A percentile compares a stretch with the other conserved stretches of the same genome.
These are phyloP conservation scores for Ephydatia muelleri DNA, from an alignment of 37 sponge, comb jelly and placozoan genomes.

Conservation along the genomic window DNA sequence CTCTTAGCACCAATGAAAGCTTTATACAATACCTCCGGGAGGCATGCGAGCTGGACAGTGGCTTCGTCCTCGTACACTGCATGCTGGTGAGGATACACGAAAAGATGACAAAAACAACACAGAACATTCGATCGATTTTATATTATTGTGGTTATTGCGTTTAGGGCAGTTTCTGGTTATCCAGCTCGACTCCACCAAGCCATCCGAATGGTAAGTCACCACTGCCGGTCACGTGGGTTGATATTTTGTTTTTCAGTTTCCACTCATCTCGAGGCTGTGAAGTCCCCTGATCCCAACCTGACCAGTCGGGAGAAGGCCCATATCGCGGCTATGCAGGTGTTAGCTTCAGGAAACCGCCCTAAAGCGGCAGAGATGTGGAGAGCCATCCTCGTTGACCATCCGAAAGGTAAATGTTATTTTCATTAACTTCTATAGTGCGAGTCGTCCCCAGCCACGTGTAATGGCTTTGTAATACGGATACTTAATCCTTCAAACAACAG, in stretches of 20 bases:
- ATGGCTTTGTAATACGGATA: too few species aligned
- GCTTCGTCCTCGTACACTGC: conserved; percentile 22
- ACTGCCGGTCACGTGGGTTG: background rate
- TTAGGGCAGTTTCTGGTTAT: conserved; percentile 7
- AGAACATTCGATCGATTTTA: background rate
- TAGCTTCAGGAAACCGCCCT: conserved; percentile 41
- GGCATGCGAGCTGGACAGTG: conserved; percentile 15
- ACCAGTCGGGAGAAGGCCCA: too few species aligned
- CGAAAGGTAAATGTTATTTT: conserved; percentile 21
- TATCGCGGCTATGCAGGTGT: too few species aligned
- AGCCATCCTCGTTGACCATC: too few species aligned
- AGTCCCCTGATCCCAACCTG: background rate
- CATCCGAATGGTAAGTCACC: conserved; percentile 4
- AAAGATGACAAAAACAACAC: background rate
- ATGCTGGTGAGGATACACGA: background rate
- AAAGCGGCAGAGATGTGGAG: conserved; percentile 10
- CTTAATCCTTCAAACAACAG: too few species aligned
- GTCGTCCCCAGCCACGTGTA: too few species aligned
- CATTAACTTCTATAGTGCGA: too few species aligned
- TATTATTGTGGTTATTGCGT: background rate
- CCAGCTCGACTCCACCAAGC: background rate
- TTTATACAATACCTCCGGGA: background rate
- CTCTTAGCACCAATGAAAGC: background rate
- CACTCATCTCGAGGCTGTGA: conserved; percentile 25
- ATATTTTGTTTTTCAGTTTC: conserved; percentile 2